These are phyloP conservation scores for Itoplectis maculator DNA, from an alignment of 2,888 invertebrate species.

Conservation along the genomic window DNA sequence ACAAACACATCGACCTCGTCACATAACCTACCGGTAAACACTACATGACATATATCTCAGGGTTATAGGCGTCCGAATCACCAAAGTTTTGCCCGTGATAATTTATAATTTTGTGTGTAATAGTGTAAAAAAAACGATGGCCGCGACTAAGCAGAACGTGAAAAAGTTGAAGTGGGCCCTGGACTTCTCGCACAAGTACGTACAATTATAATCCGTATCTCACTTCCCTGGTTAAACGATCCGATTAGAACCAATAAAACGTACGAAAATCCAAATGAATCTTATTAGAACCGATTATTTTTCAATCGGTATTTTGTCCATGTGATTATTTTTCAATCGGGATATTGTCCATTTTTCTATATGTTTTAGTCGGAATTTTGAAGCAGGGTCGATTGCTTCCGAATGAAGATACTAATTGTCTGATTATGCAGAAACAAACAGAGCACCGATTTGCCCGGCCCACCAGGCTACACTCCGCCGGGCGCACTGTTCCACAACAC, in stretches of 20 bases:
- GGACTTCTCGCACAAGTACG: slow-evolving; percentile 82
- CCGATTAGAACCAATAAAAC: too few relatives aligned
- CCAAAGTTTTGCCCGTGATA: background rate
- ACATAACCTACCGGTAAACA: slow-evolving; percentile 59
- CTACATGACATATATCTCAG: slow-evolving; percentile 43
- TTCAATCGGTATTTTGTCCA: too few relatives aligned
- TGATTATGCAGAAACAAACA: slow-evolving; percentile 76
- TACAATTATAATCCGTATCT: slow-evolving; percentile 55
- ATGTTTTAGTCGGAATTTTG: too few relatives aligned
- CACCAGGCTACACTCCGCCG: slow-evolving; percentile 93
- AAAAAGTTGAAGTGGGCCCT: slow-evolving; percentile 81
- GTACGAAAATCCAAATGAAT: too few relatives aligned
- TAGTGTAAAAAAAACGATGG: slow-evolving; percentile 46
- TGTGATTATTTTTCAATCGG: too few relatives aligned
- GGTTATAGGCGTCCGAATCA: slow-evolving; percentile 4
- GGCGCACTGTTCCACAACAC: slow-evolving; percentile 89
- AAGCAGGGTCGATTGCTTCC: too few relatives aligned
- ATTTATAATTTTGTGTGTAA: background rate
- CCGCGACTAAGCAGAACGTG: slow-evolving; percentile 73
- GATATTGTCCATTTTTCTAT: too few relatives aligned
- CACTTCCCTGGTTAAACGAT: background rate
- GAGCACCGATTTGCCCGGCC: slow-evolving; percentile 89
- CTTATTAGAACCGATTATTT: too few relatives aligned
- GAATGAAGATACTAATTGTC: background rate
- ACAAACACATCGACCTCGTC: slow-evolving; percentile 12